These are phyloP conservation scores for Danio aesculapii DNA, from an alignment of 2,797 vertebrate species.

Conservation along the genomic window DNA sequence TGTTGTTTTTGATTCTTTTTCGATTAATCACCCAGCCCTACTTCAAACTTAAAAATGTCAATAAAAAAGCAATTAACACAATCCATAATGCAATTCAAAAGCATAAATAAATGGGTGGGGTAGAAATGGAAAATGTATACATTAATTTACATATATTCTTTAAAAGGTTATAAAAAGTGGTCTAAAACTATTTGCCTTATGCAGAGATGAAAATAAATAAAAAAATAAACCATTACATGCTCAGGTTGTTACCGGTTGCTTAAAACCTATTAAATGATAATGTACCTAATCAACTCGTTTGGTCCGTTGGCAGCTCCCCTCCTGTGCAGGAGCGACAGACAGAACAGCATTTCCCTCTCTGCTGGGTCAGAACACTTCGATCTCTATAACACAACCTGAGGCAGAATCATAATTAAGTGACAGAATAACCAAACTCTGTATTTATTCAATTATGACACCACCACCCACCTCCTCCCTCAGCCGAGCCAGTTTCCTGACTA, in stretches of 20 bases:
- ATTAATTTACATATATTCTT: too few relatives aligned
- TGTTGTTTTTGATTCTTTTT: too few relatives aligned
- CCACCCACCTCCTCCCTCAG: slow-evolving; percentile 15
- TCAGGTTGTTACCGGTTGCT: slow-evolving; percentile 14
- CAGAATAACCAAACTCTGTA: slow-evolving; percentile 53
- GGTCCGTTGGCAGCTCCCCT: slow-evolving; percentile 40
- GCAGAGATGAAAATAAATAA: slow-evolving; percentile 19
- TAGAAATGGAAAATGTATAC: too few relatives aligned
- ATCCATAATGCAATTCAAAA: too few relatives aligned
- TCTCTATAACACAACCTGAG: slow-evolving; percentile 55
- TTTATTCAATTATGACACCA: slow-evolving; percentile 57
- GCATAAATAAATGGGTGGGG: too few relatives aligned
- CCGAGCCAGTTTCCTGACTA: slow-evolving; percentile 30
- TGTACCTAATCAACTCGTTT: slow-evolving; percentile 54
- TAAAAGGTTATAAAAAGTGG: too few relatives aligned
- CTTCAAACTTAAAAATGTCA: too few relatives aligned
- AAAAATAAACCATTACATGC: not conserved
- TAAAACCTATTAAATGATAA: slow-evolving; percentile 43
- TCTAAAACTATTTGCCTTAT: too few relatives aligned
- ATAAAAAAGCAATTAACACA: too few relatives aligned
- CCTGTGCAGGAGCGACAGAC: slow-evolving; percentile 39
- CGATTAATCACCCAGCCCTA: too few relatives aligned
- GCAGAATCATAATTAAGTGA: slow-evolving; percentile 66
- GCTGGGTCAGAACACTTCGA: slow-evolving; percentile 60
- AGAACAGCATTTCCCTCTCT: slow-evolving; percentile 56